Conservation (phyloP, 1,140 invertebrate genomes). For the Dendrolimus kikuchii region DNA sequence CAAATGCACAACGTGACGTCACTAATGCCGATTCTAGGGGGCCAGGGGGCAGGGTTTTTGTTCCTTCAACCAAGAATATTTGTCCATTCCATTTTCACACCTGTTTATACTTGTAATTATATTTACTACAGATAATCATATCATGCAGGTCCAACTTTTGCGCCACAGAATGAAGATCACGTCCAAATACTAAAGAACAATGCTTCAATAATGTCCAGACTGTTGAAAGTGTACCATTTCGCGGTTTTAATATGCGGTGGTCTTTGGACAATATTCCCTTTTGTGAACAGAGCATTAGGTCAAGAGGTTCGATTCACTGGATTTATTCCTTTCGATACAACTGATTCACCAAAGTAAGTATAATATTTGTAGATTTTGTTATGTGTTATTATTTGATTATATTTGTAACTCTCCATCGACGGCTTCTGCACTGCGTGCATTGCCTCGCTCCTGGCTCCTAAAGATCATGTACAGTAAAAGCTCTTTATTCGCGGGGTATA, state of each 20-base stretch:
- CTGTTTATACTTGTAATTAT: background rate
- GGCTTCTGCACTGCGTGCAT: too few species aligned
- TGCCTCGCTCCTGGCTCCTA: too few species aligned
- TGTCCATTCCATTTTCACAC: too few species aligned
- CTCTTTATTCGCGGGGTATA: too few species aligned
- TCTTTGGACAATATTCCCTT: constrained; percentile 32
- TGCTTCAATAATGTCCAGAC: constrained; percentile 25
- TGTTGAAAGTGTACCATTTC: constrained; percentile 29
- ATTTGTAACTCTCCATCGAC: too few species aligned
- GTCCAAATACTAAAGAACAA: constrained; percentile 26
- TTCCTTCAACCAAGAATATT: too few species aligned
- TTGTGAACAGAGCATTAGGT: constrained; percentile 31
- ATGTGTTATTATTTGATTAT: background rate
- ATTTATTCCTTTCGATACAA: constrained; percentile 46
- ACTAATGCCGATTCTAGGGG: too few species aligned
- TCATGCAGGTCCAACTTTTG: constrained; percentile 27
- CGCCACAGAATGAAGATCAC: constrained; percentile 26
- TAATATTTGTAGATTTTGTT: background rate
- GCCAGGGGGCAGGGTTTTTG: too few species aligned
- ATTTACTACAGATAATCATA: constrained; percentile 1
- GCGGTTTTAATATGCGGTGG: constrained; percentile 21
- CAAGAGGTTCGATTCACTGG: constrained; percentile 35
- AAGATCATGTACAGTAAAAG: background rate
- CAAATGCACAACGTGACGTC: too few species aligned
- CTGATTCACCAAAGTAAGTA: constrained; percentile 27